Evolutionary conservation across 2,888 invertebrate species (phyloP).

Genomic region (Minunthozetes semirufus): DNA sequence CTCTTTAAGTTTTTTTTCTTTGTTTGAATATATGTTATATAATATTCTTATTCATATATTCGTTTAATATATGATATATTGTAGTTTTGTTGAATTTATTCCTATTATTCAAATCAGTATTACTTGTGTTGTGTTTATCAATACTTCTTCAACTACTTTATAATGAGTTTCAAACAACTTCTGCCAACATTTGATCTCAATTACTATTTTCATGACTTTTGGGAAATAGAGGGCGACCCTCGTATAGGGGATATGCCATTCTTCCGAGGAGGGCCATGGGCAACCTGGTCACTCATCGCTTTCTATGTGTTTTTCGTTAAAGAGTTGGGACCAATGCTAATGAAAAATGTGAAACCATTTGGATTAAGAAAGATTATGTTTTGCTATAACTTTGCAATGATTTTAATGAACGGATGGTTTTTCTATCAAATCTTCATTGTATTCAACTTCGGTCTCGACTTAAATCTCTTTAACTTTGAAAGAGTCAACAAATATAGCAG

Average conservation of each 20-base stretch:
- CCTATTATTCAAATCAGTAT: too few relatives aligned
- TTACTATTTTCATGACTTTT: constrained; percentile 27
- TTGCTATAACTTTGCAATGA: constrained; percentile 36
- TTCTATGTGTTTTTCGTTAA: constrained; percentile 38
- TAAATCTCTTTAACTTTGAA: constrained; percentile 25
- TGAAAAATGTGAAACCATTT: constrained; percentile 36
- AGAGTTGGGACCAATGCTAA: constrained; percentile 35
- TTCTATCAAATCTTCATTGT: constrained; percentile 31
- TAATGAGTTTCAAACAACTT: too few relatives aligned
- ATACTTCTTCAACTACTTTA: too few relatives aligned
- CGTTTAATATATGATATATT: too few relatives aligned
- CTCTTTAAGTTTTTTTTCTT: too few relatives aligned
- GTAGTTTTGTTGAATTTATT: too few relatives aligned
- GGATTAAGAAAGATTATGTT: constrained; percentile 29
- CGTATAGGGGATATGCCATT: constrained; percentile 28
- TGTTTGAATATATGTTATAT: too few relatives aligned
- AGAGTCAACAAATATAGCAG: not conserved
- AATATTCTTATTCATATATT: too few relatives aligned
- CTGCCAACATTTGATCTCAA: not conserved
- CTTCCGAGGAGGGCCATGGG: constrained; percentile 34
- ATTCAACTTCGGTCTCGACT: constrained; percentile 25
- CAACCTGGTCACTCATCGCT: constrained; percentile 34
- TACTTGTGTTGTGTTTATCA: too few relatives aligned
- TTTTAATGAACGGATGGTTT: constrained; percentile 34
- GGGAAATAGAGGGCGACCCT: constrained; percentile 37